These are phyloP conservation scores for Flabesymbios commensalis DNA, from an alignment of 2,888 invertebrate species.

Conservation along the genomic window DNA sequence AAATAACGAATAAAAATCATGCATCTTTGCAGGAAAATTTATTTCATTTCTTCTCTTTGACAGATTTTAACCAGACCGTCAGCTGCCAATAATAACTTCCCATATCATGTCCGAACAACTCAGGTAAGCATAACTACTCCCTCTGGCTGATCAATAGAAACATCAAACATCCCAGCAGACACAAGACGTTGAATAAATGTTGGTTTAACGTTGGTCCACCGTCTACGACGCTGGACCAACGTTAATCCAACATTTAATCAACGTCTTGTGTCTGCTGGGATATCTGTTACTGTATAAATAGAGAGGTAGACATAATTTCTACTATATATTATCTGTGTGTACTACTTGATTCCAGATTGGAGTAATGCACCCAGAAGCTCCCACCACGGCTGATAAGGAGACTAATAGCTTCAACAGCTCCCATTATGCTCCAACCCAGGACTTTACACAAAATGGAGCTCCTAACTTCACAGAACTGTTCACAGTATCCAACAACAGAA, in stretches of 20 bases:
- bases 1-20: no score
- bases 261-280: no score
- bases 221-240: no score
- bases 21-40: no score
- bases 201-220: no score
- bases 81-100: slow-evolving; percentile 85
- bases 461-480: slow-evolving; percentile 28
- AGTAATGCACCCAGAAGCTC: slow-evolving; percentile 12
- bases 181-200: no score
- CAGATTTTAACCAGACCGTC: slow-evolving; percentile 75
- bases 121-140: slow-evolving; percentile 67
- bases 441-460: slow-evolving; percentile 3
- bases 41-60: slow-evolving; percentile 1
- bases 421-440: slow-evolving; percentile 18
- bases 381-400: slow-evolving; percentile 12
- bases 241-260: no score
- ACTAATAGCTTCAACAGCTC: slow-evolving; percentile 17
- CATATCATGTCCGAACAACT: slow-evolving; percentile 85
- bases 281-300: neutral
- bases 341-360: no score
- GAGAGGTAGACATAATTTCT: no score
- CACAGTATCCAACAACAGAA: slow-evolving; percentile 23
- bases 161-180: neutral
- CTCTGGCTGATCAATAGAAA: no score
- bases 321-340: no score